phyloP scores from a whole-genome alignment of 53 echinoderm and acorn worm genomes.

The Henricia sp. region DNA sequence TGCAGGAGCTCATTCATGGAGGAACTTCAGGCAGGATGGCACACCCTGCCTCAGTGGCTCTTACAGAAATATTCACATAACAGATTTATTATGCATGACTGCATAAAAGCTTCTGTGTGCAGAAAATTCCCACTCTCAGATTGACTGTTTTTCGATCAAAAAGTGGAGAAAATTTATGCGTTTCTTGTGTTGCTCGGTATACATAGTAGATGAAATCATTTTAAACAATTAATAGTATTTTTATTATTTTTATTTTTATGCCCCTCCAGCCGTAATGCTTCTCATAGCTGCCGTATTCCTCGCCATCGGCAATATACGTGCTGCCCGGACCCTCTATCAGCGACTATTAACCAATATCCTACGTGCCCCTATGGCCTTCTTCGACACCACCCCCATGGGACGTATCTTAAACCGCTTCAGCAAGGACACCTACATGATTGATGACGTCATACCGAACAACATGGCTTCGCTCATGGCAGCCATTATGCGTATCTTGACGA shows the following conservation, averaged over 20 bases:
- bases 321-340: slow-evolving; percentile 68
- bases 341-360: slow-evolving; percentile 66
- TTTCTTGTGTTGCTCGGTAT: no score
- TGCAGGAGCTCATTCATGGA: no score
- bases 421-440: slow-evolving; percentile 82
- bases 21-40: no score
- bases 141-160: no score
- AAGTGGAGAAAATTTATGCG: no score
- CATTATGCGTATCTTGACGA: slow-evolving; percentile 42
- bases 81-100: no score
- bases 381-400: slow-evolving; percentile 82
- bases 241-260: not conserved
- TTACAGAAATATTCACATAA: no score
- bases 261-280: slow-evolving; percentile 12
- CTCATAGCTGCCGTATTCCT: slow-evolving; percentile 44
- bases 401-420: slow-evolving; percentile 87
- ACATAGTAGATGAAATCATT: no score
- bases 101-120: no score
- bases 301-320: slow-evolving; percentile 55
- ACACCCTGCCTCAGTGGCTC: no score
- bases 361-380: slow-evolving; percentile 79
- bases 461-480: slow-evolving; percentile 56
- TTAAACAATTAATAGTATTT: no score
- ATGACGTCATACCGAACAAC: slow-evolving; percentile 59
- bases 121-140: no score